Base-by-base conservation (phyloP, 2,113 vertebrate species). In the Grallaria varia region DNA sequence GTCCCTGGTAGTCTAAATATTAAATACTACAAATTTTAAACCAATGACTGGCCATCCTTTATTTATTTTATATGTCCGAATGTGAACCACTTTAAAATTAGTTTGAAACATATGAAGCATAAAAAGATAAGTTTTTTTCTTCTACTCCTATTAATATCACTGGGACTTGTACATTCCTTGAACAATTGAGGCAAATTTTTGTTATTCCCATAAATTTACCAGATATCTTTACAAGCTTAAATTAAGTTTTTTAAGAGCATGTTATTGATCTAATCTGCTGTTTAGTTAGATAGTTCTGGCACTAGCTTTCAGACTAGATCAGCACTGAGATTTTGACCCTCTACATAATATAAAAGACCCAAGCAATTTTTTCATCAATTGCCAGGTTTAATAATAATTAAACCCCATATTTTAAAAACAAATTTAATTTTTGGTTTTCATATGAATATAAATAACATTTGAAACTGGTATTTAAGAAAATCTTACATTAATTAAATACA, bases 401-500 rank as follows among this genome's bases (percentile, higher is more conserved):
- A 63, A 28, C 0, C 0, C 3, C 3, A 23, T 4, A 4, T 53
- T 87, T 71, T 55, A 5, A 40, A 37, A 79, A 55, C 0, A 71
- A 45, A 66, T 64, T 35, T 72, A 11, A 2, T 49, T 72, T 76
- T 11, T 5, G 0, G 4, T 31, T 64, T 56, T 69, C 12, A 28
- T 52, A 67, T 33, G 3, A 60, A 28, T 75, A 35, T 75, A 47
- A 0, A 1, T 39, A 55, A n/a, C 17, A 44, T 10, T 66, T 62
- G 6, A 60, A 16, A 1, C 44, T 15, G 24, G 0, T 30, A 52
- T 63, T 84, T 47, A 17, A 74, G 18, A 66, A 68, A 73, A 66
- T 17, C 3, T 45, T 37, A 7, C 9, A 45, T 47, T 62, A 52
- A 31, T 22, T 30, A 71, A 58, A 53, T 35, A 4, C 47, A 47